Evolutionary conservation across 2,797 vertebrate genomes (phyloP).

Genomic region (Luscinia megarhynchos): DNA sequence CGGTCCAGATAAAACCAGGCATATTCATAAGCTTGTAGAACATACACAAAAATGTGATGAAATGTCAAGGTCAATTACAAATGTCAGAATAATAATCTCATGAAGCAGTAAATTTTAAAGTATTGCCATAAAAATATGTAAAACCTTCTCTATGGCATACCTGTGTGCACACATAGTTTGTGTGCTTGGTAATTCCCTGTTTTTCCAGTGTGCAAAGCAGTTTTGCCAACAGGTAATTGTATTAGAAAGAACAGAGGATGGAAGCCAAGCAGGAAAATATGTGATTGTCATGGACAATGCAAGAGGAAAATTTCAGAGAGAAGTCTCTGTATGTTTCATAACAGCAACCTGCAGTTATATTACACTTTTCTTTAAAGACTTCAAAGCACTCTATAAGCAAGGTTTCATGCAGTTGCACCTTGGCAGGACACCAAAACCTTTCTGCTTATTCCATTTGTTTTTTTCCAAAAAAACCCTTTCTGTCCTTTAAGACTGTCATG

Average conservation of each 20-base stretch:
- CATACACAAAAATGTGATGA: neutral
- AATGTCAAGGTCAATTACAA: neutral
- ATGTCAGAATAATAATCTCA: neutral
- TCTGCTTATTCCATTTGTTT: neutral
- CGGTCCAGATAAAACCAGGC: neutral
- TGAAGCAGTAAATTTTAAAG: neutral
- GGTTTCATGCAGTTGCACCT: neutral
- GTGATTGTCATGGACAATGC: rapidly evolving
- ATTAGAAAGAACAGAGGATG: neutral
- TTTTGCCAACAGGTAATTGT: neutral
- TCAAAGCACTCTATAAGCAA: neutral
- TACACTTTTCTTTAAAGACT: neutral
- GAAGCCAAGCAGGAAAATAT: neutral
- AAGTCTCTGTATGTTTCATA: neutral
- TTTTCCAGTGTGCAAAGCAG: neutral
- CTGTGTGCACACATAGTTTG: neutral
- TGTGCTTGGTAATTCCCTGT: neutral
- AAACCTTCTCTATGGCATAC: neutral
- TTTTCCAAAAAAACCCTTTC: neutral
- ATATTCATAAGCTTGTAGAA: neutral
- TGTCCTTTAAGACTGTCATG: constrained; percentile 11
- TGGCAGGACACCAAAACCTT: constrained; percentile 12
- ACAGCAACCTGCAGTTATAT: neutral
- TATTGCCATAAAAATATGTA: neutral
- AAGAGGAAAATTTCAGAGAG: neutral